These are phyloP conservation scores for Liopterus haemorrhoidalis DNA, from an alignment of 2,888 invertebrate genomes.

Conservation along the genomic window DNA sequence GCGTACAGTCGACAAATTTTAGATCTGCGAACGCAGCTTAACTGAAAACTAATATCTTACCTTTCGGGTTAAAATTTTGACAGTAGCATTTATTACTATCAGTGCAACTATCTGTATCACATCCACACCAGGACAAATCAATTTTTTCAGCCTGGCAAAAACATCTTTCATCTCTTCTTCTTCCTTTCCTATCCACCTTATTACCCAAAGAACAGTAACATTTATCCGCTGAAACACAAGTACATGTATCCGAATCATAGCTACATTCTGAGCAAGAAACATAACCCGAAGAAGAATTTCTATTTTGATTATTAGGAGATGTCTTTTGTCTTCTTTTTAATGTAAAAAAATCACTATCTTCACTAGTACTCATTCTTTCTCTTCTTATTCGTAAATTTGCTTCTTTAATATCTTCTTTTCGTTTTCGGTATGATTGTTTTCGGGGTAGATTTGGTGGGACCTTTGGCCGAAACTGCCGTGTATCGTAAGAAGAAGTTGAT, in stretches of 20 bases:
- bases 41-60: too few species aligned
- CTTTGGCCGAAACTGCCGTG: slow-evolving; percentile 56
- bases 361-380: slow-evolving; percentile 43
- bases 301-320: slow-evolving; percentile 35
- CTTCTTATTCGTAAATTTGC: slow-evolving; percentile 21
- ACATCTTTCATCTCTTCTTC: slow-evolving; percentile 54
- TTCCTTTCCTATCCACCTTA: slow-evolving; percentile 46
- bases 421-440: slow-evolving; percentile 39
- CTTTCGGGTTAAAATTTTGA: slow-evolving; percentile 37
- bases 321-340: slow-evolving; percentile 39
- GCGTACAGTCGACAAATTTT: too few species aligned
- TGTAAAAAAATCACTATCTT: slow-evolving; percentile 48
- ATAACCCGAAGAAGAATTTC: slow-evolving; percentile 55
- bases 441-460: slow-evolving; percentile 41
- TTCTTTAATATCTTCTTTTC: slow-evolving; percentile 21
- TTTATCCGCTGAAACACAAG: slow-evolving; percentile 68
- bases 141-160: slow-evolving; percentile 43
- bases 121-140: slow-evolving; percentile 66
- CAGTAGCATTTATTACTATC: slow-evolving; percentile 87
- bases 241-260: slow-evolving; percentile 78
- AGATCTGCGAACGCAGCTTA: too few species aligned
- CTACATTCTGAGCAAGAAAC: slow-evolving; percentile 85
- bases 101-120: slow-evolving; percentile 80
- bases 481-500: slow-evolving; percentile 58
- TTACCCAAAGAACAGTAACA: slow-evolving; percentile 76